A percentile compares a stretch with the other conserved stretches of the same genome.
These are phyloP conservation scores for Helicoverpa armigera DNA, from an alignment of 1,140 invertebrate species.

Conservation along the genomic window DNA sequence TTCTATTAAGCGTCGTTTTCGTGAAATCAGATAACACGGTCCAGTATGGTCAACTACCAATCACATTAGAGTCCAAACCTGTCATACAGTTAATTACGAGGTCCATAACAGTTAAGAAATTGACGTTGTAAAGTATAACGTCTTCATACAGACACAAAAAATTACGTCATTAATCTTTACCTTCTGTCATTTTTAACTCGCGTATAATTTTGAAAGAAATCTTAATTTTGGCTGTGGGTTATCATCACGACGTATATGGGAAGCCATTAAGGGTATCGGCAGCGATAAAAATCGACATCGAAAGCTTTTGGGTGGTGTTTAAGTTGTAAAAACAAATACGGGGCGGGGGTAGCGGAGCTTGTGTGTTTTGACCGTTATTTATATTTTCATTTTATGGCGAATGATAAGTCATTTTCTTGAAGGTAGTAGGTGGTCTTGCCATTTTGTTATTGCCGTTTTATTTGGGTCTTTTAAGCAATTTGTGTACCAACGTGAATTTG, in stretches of 20 bases:
- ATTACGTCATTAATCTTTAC: slow-evolving; percentile 24
- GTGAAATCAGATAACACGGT: slow-evolving; percentile 53
- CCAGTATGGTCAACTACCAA: slow-evolving; percentile 57
- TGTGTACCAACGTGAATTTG: not conserved
- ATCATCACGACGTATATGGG: slow-evolving; percentile 68
- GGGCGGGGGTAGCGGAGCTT: slow-evolving; percentile 33
- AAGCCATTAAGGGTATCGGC: slow-evolving; percentile 66
- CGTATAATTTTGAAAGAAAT: slow-evolving; percentile 36
- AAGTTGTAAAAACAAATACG: slow-evolving; percentile 61
- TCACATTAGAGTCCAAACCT: slow-evolving; percentile 63
- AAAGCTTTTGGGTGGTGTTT: slow-evolving; percentile 45
- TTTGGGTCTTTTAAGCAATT: not conserved
- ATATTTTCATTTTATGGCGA: slow-evolving; percentile 45
- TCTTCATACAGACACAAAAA: slow-evolving; percentile 51
- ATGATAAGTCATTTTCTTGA: slow-evolving; percentile 28
- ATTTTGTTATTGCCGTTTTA: slow-evolving; percentile 10
- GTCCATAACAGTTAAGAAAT: slow-evolving; percentile 61
- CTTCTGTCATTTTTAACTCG: slow-evolving; percentile 40
- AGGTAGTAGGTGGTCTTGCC: slow-evolving; percentile 35
- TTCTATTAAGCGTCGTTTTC: slow-evolving; percentile 57
- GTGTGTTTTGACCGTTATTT: slow-evolving; percentile 40
- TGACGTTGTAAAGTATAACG: slow-evolving; percentile 62
- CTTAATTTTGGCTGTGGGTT: slow-evolving; percentile 45
- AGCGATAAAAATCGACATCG: slow-evolving; percentile 65
- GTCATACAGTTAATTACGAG: slow-evolving; percentile 60